phyloP scores from a whole-genome alignment of 2,888 invertebrate species.

The Cephus spinipes region DNA sequence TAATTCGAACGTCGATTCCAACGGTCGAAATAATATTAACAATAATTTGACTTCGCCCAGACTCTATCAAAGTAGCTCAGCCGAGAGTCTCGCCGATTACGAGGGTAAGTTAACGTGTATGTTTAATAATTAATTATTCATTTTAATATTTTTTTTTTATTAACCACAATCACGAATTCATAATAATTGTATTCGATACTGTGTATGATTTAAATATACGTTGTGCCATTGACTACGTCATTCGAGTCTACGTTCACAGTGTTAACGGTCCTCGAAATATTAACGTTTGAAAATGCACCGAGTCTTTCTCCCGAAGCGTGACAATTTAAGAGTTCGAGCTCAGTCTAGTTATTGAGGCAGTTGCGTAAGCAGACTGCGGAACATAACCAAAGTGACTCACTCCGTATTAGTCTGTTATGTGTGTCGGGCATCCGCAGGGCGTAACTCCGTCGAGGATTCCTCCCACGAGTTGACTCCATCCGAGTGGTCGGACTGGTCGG shows the following conservation, averaged over 20 bases:
- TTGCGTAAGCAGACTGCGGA: neutral
- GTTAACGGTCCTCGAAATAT: too few species aligned
- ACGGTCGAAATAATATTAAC: slow-evolving; percentile 44
- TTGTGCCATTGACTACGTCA: too few species aligned
- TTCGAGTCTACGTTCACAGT: too few species aligned
- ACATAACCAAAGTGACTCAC: neutral
- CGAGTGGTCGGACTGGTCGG: slow-evolving; percentile 62
- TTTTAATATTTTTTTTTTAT: too few species aligned
- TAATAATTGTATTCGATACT: too few species aligned
- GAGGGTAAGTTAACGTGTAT: slow-evolving; percentile 63
- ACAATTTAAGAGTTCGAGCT: too few species aligned
- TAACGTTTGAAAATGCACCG: too few species aligned
- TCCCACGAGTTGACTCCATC: slow-evolving; percentile 46
- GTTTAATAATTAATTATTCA: too few species aligned
- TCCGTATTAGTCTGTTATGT: neutral
- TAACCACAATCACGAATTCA: too few species aligned
- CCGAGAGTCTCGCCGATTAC: slow-evolving; percentile 70
- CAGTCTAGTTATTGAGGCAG: neutral
- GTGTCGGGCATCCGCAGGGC: slow-evolving; percentile 29
- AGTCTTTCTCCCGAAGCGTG: too few species aligned
- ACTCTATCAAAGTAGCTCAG: slow-evolving; percentile 63
- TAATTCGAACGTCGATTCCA: slow-evolving; percentile 40
- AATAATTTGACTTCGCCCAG: slow-evolving; percentile 52
- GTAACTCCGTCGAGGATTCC: slow-evolving; percentile 44
- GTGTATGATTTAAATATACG: too few species aligned